phyloP scores from a whole-genome alignment of 2,888 invertebrate genomes.

The Nymphalis urticae region DNA sequence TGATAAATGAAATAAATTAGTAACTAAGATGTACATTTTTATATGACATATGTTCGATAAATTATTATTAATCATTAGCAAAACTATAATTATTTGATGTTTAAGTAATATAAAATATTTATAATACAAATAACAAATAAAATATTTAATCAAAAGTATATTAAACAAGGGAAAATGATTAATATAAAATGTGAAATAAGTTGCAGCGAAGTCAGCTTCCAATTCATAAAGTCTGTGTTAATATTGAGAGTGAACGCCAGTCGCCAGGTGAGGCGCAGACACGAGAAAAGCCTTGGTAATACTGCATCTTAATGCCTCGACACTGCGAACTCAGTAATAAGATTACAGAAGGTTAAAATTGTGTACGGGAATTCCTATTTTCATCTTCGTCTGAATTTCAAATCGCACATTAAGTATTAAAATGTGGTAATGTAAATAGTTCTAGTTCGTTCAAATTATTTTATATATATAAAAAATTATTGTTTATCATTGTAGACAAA shows the following conservation, averaged over 20 bases:
- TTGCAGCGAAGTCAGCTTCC: slow-evolving; percentile 27
- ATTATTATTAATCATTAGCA: no score
- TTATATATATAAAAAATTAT: no score
- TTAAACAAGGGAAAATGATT: not conserved
- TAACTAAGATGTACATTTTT: no score
- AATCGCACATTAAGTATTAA: not conserved
- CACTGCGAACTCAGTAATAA: slow-evolving; percentile 19
- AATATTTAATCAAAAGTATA: not conserved
- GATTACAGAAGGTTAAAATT: slow-evolving; percentile 19
- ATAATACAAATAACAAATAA: not conserved
- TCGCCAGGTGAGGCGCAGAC: slow-evolving; percentile 31
- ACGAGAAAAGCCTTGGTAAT: slow-evolving; percentile 20
- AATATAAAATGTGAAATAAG: slow-evolving; percentile 21
- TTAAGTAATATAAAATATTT: no score
- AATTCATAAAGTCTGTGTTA: slow-evolving; percentile 24
- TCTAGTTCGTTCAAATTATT: not conserved
- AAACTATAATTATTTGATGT: no score
- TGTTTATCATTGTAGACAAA: no score
- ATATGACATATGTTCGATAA: no score
- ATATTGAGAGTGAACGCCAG: slow-evolving; percentile 27
- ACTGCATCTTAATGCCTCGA: slow-evolving; percentile 19
- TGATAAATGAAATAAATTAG: no score
- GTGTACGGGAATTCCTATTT: slow-evolving; percentile 20
- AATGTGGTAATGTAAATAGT: not conserved
- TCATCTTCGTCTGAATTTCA: not conserved